A percentile compares a stretch with the other conserved stretches of the same genome.
These are phyloP conservation scores for Sphaerophoria rueppellii DNA, from an alignment of 2,888 invertebrate species.

Conservation along the genomic window DNA sequence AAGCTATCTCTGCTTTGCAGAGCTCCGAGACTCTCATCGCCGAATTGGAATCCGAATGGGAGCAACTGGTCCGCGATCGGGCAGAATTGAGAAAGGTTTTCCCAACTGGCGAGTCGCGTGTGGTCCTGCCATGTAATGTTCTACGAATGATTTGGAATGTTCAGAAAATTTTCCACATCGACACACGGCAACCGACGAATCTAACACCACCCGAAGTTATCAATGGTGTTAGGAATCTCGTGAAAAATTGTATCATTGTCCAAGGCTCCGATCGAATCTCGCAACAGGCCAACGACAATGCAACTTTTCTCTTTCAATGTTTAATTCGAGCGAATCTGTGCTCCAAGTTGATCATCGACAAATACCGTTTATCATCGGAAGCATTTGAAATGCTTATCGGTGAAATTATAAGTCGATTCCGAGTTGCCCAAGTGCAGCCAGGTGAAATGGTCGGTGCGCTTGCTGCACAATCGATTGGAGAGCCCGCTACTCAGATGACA, in stretches of 20 bases:
- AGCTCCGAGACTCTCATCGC: conserved; percentile 91
- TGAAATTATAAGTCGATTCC: conserved; percentile 98
- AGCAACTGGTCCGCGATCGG: conserved; percentile 92
- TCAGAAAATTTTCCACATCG: conserved; percentile 98
- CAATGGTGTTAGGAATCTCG: conserved; percentile 89
- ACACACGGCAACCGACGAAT: conserved; percentile 94
- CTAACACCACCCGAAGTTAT: conserved; percentile 92
- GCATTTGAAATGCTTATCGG: conserved; percentile 99
- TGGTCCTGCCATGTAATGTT: conserved; percentile 97
- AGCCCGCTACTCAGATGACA: conserved; percentile 76
- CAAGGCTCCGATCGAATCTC: conserved; percentile 96
- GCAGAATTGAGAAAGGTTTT: conserved; percentile 93
- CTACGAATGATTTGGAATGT: conserved; percentile 99
- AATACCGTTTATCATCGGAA: conserved; percentile 93
- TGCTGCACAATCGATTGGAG: conserved; percentile 83
- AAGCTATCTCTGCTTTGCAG: conserved; percentile 93
- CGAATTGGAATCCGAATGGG: conserved; percentile 97
- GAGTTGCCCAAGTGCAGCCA: conserved; percentile 94
- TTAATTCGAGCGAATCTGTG: conserved; percentile 95
- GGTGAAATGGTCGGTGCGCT: conserved; percentile 99
- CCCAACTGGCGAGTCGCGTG: conserved; percentile 96
- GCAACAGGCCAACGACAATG: conserved; percentile 96
- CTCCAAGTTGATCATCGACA: conserved; percentile 96
- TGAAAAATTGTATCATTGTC: conserved; percentile 94
- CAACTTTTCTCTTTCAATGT: conserved; percentile 96